Conservation (phyloP, 2,888 invertebrate species). For the Drosophila mimica region DNA sequence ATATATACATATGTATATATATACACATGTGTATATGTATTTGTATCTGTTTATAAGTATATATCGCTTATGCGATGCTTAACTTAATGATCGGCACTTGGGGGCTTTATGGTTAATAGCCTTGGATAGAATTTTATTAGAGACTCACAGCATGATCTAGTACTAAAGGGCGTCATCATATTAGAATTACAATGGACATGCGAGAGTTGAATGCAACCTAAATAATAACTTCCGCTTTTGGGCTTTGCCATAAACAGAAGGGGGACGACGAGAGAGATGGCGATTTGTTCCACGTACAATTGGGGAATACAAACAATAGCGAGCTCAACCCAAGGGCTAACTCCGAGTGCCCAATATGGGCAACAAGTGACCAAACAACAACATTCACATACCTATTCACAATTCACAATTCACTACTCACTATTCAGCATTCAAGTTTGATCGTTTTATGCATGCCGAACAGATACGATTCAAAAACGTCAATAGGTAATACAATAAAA, state of each 20-base stretch:
- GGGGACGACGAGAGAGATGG: conserved; percentile 8
- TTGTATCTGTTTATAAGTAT: conserved; percentile 7
- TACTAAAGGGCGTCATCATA: conserved; percentile 44
- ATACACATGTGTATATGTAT: conserved; percentile 11
- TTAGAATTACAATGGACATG: conserved; percentile 72
- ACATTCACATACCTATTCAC: conserved; percentile 2
- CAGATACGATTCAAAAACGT: conserved; percentile 29
- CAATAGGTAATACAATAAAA: conserved; percentile 43
- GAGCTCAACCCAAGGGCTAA: conserved; percentile 40
- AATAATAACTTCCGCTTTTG: conserved; percentile 73
- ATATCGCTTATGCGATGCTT: conserved; percentile 28
- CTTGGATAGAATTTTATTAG: conserved; percentile 57
- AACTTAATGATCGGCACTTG: conserved; percentile 51
- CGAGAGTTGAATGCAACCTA: conserved; percentile 51
- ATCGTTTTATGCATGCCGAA: conserved; percentile 45
- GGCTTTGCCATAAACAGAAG: conserved; percentile 38
- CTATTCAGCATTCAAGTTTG: conserved; percentile 39
- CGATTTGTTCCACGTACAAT: conserved; percentile 42
- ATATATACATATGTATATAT: conserved; percentile 10
- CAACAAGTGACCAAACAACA: conserved; percentile 51
- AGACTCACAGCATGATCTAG: conserved; percentile 7
- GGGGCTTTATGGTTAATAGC: conserved; percentile 37
- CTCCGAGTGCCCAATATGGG: conserved; percentile 39
- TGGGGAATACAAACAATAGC: conserved; percentile 31
- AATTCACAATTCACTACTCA: conserved; percentile 21